Conservation (phyloP, 2,888 invertebrate genomes). For the Andrena flavipes region DNA sequence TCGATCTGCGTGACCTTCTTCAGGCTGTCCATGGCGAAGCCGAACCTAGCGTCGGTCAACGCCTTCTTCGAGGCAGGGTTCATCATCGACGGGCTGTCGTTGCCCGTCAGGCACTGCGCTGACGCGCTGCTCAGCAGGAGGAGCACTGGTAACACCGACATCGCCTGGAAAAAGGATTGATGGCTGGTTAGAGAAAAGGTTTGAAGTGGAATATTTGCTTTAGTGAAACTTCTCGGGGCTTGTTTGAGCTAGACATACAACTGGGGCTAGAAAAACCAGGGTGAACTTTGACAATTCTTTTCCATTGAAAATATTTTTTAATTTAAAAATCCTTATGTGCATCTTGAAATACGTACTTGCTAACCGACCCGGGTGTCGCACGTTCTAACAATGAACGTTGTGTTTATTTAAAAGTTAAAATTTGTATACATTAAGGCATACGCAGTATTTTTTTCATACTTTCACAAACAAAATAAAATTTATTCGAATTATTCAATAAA, state of each 20-base stretch:
- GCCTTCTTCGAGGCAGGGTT: slow-evolving; percentile 80
- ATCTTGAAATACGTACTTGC: too few relatives aligned
- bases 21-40: slow-evolving; percentile 90
- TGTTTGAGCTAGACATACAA: not conserved
- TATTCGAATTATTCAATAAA: too few relatives aligned
- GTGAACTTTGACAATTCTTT: too few relatives aligned
- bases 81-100: slow-evolving; percentile 82
- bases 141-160: slow-evolving; percentile 58
- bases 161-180: slow-evolving; percentile 59
- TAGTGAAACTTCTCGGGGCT: not conserved
- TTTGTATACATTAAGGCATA: too few relatives aligned
- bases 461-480: too few relatives aligned
- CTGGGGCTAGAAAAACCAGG: not conserved
- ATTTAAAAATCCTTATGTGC: too few relatives aligned
- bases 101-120: slow-evolving; percentile 85
- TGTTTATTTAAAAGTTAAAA: too few relatives aligned
- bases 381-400: too few relatives aligned
- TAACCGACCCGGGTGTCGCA: too few relatives aligned
- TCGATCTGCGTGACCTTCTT: slow-evolving; percentile 88
- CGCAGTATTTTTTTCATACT: too few relatives aligned
- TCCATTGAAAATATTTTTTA: too few relatives aligned
- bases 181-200: not conserved
- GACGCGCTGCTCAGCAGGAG: slow-evolving; percentile 60
- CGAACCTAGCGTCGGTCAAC: slow-evolving; percentile 88
- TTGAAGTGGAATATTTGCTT: not conserved